Base-by-base conservation (phyloP, 2,113 vertebrate genomes). In the Lates calcarifer region DNA sequence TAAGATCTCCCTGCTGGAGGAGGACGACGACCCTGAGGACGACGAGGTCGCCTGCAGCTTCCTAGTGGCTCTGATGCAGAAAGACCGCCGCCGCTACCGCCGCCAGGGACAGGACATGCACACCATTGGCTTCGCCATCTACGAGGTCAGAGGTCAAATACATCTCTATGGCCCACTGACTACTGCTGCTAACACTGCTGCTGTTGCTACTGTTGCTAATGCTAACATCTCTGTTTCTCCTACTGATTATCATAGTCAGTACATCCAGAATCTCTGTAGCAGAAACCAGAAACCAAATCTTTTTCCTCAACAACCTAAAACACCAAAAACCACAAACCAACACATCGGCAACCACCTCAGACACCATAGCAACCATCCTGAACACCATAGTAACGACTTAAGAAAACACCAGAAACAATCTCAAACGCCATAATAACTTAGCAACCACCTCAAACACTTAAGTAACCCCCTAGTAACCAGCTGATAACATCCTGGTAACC, bases 51-150 rank as follows among this genome's bases (percentile, higher is more conserved):
- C 96, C 77, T 98, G 97, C 94, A 98, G 96, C 92, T 96, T 97
- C 92, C 90, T 99, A 80, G 96, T 98, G 90, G 96, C 97, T 18
- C 94, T 98, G 76, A 98, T 98, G 96, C 97, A 98, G 89, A 98
- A 98, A 89, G 95, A 98, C 77, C 95, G 97, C 5, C 92, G 97
- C 6, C 91, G 88, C 31, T 91, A 85, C 14, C 93, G 95, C 22
- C 90, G 89, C 0, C 90, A 92, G 0, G 96, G 97, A 1, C 92
- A 94, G 5, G 96, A 96, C 87, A 95, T 96, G 94, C 96, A 96
- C 88, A 97, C 96, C 87, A 97, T 98, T 0, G 97, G 97, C 81
- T 99, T 98, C 0, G 96, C 96, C 13, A 73, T 98, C 90, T 98
- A 98, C 0, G 89, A 96, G 95, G 97, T 98, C 53, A 87, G 79